Conservation (phyloP, 2,888 invertebrate genomes). For the Rosalia funebris region DNA sequence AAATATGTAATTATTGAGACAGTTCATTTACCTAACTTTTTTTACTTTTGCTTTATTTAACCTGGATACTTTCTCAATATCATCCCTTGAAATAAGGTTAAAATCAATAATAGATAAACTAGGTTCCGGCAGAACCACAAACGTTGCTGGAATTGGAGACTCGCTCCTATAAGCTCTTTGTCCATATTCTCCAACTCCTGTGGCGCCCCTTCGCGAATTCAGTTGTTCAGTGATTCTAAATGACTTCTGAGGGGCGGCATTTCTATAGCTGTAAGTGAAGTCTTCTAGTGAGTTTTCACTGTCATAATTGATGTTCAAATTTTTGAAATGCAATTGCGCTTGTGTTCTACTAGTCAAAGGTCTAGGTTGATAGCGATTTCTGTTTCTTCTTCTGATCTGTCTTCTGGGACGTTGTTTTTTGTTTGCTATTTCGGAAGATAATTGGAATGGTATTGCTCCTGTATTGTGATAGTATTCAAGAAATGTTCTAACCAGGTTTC, state of each 20-base stretch:
- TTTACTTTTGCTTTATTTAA: constrained; percentile 40
- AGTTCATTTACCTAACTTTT: constrained; percentile 17
- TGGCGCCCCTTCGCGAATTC: constrained; percentile 40
- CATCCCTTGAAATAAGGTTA: constrained; percentile 70
- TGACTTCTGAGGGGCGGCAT: constrained; percentile 50
- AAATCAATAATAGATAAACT: constrained; percentile 78
- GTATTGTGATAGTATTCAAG: constrained; percentile 83
- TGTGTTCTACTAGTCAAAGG: constrained; percentile 66
- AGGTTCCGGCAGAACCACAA: constrained; percentile 69
- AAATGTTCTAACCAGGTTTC: constrained; percentile 80
- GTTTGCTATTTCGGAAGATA: constrained; percentile 61
- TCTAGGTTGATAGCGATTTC: constrained; percentile 59
- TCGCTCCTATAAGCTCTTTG: constrained; percentile 33
- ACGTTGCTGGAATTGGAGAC: constrained; percentile 53
- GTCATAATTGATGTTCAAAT: constrained; percentile 68
- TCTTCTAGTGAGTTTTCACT: constrained; percentile 67
- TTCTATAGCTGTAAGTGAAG: constrained; percentile 52
- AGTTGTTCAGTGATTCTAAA: constrained; percentile 47
- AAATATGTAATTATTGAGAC: too few relatives aligned
- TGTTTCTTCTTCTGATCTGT: constrained; percentile 52
- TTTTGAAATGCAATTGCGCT: constrained; percentile 67
- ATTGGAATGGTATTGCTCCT: constrained; percentile 71
- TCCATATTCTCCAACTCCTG: constrained; percentile 18
- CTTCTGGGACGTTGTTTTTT: constrained; percentile 48
- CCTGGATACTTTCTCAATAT: constrained; percentile 49